A percentile compares a stretch with the other conserved stretches of the same genome.
These are phyloP conservation scores for Trididemnum clinides DNA, from an alignment of 23 tunicate species.

Conservation along the genomic window DNA sequence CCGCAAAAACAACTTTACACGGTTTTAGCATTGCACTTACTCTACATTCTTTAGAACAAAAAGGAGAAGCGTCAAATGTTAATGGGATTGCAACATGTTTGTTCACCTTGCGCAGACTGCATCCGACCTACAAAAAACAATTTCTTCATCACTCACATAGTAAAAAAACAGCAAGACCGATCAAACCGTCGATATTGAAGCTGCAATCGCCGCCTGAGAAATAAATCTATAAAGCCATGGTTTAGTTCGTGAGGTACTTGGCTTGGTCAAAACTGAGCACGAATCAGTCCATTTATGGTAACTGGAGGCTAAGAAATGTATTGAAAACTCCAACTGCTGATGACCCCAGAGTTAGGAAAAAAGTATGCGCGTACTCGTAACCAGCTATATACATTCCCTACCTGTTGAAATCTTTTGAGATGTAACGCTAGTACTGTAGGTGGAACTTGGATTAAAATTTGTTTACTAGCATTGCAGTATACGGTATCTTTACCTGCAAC, in stretches of 20 bases:
- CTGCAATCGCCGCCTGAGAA: too few relatives aligned
- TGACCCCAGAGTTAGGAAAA: too few relatives aligned
- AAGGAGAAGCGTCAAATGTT: conserved; percentile 61
- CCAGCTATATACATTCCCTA: background rate
- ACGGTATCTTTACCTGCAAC: conserved; percentile 49
- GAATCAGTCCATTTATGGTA: too few relatives aligned
- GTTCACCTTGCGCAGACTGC: conserved; percentile 67
- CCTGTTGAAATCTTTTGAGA: conserved; percentile 83
- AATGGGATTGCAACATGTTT: conserved; percentile 64
- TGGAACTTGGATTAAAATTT: conserved; percentile 70
- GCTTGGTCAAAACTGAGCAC: too few relatives aligned
- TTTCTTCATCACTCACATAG: background rate
- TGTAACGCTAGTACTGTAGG: conserved; percentile 69
- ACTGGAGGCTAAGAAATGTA: too few relatives aligned
- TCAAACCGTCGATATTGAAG: too few relatives aligned
- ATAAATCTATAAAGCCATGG: too few relatives aligned
- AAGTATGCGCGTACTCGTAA: background rate
- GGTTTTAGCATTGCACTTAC: conserved; percentile 15
- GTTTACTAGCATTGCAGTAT: conserved; percentile 91
- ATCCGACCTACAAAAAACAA: conserved; percentile 42
- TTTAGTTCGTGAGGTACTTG: too few relatives aligned
- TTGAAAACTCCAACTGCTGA: too few relatives aligned
- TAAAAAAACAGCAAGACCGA: too few relatives aligned
- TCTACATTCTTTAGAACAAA: conserved; percentile 42
- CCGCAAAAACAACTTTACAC: background rate